Base-by-base conservation (phyloP, 2,888 invertebrate genomes). In the Ichneumoninae sp. region DNA sequence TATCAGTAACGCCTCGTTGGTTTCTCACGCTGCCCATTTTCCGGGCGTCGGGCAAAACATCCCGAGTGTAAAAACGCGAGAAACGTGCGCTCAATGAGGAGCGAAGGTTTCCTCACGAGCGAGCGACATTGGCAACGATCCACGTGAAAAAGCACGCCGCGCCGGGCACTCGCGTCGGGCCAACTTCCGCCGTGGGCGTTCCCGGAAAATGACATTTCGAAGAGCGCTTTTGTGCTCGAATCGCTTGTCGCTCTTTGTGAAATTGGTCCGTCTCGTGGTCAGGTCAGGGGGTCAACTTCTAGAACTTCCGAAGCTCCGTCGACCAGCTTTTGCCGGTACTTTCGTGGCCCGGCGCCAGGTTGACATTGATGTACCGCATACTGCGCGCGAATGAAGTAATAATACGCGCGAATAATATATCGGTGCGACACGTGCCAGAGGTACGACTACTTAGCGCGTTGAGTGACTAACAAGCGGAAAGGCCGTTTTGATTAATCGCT, bases 91-190 rank as follows among this genome's bases (percentile, higher is more conserved):
- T 22, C 22, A 57, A 26, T 26, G 57, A 44, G 47, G 44, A 68
- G 36, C 50, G 65, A 16, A 65, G 36, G 57, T 52, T 50, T 75
- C 52, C 19, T 50, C 65, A 62, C 33, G 30, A 74, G 10, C 47
- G 60, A 62, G 30, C 77, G 62, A n/a, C 70, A 76, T 83, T 83
- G 83, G 83, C 83, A 80, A 66, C 40, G 26, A 66, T 76, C 76
- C 83, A 80, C 30, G 75, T 36, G 62, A 75, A 75, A 50, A 5
- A 65, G 65, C 22, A 22, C 16, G 36, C 13, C 30, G 1, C 22
- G 16, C n/a, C 2, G 16, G 1, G 40, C 26, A 44, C 36, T 36
- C 40, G 47, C 47, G n/a, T n/a, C n/a, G 60, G 19, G 52, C 47
- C 30, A 57, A 22, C 33, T 19, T 10, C 57, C 10, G 22, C 19